Base-by-base conservation (phyloP, 2,797 vertebrate genomes). In the Synanceia verrucosa region DNA sequence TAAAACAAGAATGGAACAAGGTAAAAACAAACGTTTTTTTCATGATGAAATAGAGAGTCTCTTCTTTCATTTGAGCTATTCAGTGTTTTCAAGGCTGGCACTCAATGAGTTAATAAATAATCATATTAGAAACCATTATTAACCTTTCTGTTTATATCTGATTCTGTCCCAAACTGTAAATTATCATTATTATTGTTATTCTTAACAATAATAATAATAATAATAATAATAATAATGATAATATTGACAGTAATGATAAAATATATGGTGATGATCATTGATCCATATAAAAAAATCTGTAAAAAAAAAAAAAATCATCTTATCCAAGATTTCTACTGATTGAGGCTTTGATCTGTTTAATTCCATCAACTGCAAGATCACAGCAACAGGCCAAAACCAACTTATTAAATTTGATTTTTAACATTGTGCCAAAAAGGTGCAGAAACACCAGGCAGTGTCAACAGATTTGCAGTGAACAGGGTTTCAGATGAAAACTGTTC, bases 401-500 rank as follows among this genome's bases (percentile, higher is more conserved):
- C 50, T 70, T 67, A 85, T 67, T 73, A 69, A 82, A 85, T 86
- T 79, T 51, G 51, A 52, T 39, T 74, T 73, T 65, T 48, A 77
- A 72, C 67, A 28, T 36, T n/a, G 41, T 26, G 75, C 70, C 64
- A 84, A 80, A 71, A 57, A 72, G 56, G 66, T 47, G 23, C 63
- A 62, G 36, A 60, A 71, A 82, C 65, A 55, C 19, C 2, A 23
- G 7, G 74, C 70, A 76, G 69, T 83, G 79, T 83, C 76, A 56
- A 84, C 81, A 85, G 75, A 82, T 76, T 64, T 77, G 79, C 74
- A 63, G 65, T 3, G 2, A 81, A 85, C 60, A 79, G 67, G 64
- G 85, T 84, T 86, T 79, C 63, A 76, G 63, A 75, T 86, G 60
- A 58, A 66, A 86, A 83, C 76, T 57, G 56, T 46, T 71, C 79